Conservation (phyloP, 2,888 invertebrate genomes). For the Brenthis daphne region DNA sequence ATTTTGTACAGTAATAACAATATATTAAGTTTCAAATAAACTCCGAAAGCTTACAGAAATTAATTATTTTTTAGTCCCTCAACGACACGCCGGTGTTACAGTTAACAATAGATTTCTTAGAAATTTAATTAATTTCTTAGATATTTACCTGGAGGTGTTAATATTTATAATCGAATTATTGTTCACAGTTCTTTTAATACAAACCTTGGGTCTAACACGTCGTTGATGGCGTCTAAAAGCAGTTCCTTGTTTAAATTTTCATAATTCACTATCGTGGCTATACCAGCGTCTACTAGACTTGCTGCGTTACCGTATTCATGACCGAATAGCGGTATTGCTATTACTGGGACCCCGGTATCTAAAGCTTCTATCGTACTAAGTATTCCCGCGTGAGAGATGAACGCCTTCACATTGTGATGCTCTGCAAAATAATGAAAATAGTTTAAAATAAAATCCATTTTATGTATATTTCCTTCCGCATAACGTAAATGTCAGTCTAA, state of each 20-base stretch:
- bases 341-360: constrained; percentile 84
- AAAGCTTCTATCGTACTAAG: constrained; percentile 86
- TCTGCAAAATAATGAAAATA: constrained; percentile 65
- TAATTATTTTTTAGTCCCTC: too few relatives aligned
- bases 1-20: not conserved
- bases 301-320: constrained; percentile 86
- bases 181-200: too few relatives aligned
- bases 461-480: not conserved
- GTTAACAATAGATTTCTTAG: too few relatives aligned
- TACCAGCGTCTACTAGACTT: constrained; percentile 82
- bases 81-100: too few relatives aligned
- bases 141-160: too few relatives aligned
- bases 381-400: constrained; percentile 86
- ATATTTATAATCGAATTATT: not conserved
- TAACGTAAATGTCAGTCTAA: not conserved
- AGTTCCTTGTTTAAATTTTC: constrained; percentile 80
- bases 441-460: not conserved
- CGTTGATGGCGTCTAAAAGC: constrained; percentile 79
- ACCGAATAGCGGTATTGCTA: constrained; percentile 87
- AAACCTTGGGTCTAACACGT: constrained; percentile 82
- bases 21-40: not conserved
- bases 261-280: constrained; percentile 82
- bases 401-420: constrained; percentile 85
- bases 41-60: too few relatives aligned
- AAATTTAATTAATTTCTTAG: too few relatives aligned